Evolutionary conservation across 2,888 invertebrate species (phyloP), one percentile per base, ranked within the genome.

Genomic region (Lepidocyrtinus sp.): DNA sequence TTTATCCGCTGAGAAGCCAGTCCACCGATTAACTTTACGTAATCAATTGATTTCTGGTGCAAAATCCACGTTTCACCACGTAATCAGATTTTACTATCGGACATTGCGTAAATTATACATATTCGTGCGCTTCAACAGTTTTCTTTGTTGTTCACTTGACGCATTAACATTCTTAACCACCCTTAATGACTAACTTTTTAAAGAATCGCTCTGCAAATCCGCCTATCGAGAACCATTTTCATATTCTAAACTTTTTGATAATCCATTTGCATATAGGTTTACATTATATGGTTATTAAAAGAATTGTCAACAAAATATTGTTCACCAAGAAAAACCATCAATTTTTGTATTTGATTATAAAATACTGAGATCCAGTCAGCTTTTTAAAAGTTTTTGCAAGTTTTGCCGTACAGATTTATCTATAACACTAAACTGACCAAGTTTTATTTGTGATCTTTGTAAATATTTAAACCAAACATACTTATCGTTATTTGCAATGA

Each of bases 401-500:
- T 59, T 55, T 55, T 36, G 5, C 36, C 36, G 36, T 36, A 36
- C 12, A 50, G 50, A 50, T 7, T 67, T 45, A 70, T 69, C 55
- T 55, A 22, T 59, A 21, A 76, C 55, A 55, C 45, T 62, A 61
- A 73, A 79, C 79, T 79, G 79, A 79, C 79, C 79, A 79, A 79
- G 74, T 55, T 79, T 79, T 69, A 27, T 79, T 79, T 79, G 79
- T 79, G 79, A 79, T 59, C 59, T 59, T 21, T 59, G 59, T 59
- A 59, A 59, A 59, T 59, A 59, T 50, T n/a, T 12, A 50, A n/a
- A 50, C 50, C 50, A 50, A 50, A 50, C 50, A 50, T n/a, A 50
- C 50, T 50, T 50, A 50, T 50, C 50, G 50, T 50, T 50, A 50
- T 50, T 50, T 50, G 50, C 50, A n/a, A 50, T 50, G 50, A 50